A percentile compares a stretch with the other conserved stretches of the same genome.
Evolutionary conservation across 2,113 vertebrate genomes (phyloP).

Genomic region (Chiloscyllium plagiosum): DNA sequence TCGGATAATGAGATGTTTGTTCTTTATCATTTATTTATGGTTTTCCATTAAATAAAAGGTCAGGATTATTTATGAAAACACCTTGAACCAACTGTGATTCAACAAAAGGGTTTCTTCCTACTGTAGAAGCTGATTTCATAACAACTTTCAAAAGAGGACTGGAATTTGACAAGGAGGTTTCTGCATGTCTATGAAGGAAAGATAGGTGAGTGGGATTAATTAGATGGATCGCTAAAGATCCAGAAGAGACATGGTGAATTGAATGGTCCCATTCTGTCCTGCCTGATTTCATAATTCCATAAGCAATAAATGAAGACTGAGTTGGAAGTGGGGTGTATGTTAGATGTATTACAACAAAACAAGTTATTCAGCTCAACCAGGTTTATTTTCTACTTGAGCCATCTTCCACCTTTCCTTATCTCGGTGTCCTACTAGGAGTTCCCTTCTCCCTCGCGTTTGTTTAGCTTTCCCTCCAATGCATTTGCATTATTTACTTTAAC

Average conservation of each 20-base stretch:
- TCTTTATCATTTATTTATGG: conserved; percentile 18
- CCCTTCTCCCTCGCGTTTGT: too few species aligned
- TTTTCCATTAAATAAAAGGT: background rate
- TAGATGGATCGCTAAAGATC: background rate
- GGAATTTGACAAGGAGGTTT: background rate
- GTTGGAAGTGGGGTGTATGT: background rate
- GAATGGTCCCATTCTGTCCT: background rate
- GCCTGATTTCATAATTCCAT: background rate
- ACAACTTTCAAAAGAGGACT: background rate
- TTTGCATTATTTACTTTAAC: too few species aligned
- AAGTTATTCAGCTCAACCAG: background rate
- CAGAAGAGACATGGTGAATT: background rate
- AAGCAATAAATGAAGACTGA: background rate
- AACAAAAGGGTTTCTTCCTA: background rate
- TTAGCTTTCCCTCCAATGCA: too few species aligned
- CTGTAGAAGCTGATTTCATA: background rate
- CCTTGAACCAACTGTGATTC: background rate
- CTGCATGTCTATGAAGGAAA: background rate
- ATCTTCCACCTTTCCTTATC: background rate
- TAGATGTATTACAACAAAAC: background rate
- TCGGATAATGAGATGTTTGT: conserved; percentile 19
- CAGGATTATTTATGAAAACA: background rate
- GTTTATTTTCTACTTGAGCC: background rate
- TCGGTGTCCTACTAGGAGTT: background rate
- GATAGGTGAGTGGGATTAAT: background rate